Base-by-base conservation (phyloP, 2,888 invertebrate genomes). In the Apodemia zela region DNA sequence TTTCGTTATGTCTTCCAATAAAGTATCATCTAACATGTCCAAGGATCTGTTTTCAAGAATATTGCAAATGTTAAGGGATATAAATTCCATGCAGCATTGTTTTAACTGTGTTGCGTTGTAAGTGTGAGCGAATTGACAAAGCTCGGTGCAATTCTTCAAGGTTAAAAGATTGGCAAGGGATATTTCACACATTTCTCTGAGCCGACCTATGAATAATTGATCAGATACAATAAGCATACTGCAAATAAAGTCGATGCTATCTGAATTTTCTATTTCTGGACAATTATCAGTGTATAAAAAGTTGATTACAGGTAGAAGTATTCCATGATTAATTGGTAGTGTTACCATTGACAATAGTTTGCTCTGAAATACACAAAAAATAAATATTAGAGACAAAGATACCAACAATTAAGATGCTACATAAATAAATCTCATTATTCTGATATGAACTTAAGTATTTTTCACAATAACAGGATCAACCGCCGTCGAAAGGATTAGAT, bases 221-320 rank as follows among this genome's bases (percentile, higher is more conserved):
- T 98, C 97, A 29, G 97, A 95, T 13, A 95, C 93, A 10, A 96
- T 93, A 29, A 97, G 89, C 76, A 97, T 92, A 76, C 95, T 95
- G 80, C 95, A 95, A 68, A 96, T 92, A 65, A 94, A 93, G 75
- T 97, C 96, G 0, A 94, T 88, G 75, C 95, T 95, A 61, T 94
- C 93, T 47, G 93, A 93, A 64, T 85, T 93, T 69, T 93, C 84
- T 59, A 94, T 82, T 68, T 93, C 86, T 0, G 93, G 92, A 21
- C 94, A 92, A 2, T 94, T 89, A 77, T 96, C 95, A 0, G 94
- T 94, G 80, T 97, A 97, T 0, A 97, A 83, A 77, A 94, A 97
- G 69, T 96, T 94, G 10, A 97, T 84, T 2, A 97, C 91, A 0
- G 95, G 93, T 65, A 93, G 84, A 68, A 97, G 84, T 38, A 94